Evolutionary conservation across 2,797 vertebrate genomes (phyloP).

Genomic region (Hydrolagus colliei): DNA sequence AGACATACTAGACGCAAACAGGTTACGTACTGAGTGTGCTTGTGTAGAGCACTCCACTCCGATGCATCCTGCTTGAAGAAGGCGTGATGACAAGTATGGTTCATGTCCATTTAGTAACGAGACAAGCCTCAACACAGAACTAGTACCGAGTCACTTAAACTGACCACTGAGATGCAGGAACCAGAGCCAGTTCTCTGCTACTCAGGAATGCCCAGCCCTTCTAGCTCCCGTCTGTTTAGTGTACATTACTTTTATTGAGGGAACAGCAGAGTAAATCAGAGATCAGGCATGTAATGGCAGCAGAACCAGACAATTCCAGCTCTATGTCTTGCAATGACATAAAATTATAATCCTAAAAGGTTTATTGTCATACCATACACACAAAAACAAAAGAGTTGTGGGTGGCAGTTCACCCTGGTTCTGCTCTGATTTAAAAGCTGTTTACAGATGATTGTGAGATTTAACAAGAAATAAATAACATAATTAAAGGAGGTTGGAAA

Average conservation of each 20-base stretch:
- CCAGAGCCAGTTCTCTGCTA: conserved; percentile 38
- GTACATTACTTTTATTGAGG: conserved; percentile 48
- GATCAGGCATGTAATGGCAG: conserved; percentile 47
- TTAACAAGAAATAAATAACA: conserved; percentile 47
- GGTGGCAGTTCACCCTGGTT: conserved; percentile 51
- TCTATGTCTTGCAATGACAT: conserved; percentile 42
- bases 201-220: conserved; percentile 39
- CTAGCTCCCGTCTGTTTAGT: conserved; percentile 38
- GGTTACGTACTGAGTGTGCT: conserved; percentile 56
- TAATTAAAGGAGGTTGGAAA: conserved; percentile 51
- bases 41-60: conserved; percentile 55
- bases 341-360: conserved; percentile 50
- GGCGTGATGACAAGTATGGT: conserved; percentile 48
- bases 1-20: conserved; percentile 43
- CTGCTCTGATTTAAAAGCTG: conserved; percentile 52
- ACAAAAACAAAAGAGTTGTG: conserved; percentile 46
- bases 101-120: conserved; percentile 48
- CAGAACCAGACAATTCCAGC: conserved; percentile 54
- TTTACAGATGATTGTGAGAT: conserved; percentile 54
- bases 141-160: background rate
- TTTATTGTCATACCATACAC: conserved; percentile 49
- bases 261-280: conserved; percentile 51
- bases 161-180: conserved; percentile 20
- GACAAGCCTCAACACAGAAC: conserved; percentile 32
- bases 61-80: conserved; percentile 56